These are phyloP conservation scores for Eupithecia inturbata DNA, from an alignment of 2,888 invertebrate species.

Conservation along the genomic window DNA sequence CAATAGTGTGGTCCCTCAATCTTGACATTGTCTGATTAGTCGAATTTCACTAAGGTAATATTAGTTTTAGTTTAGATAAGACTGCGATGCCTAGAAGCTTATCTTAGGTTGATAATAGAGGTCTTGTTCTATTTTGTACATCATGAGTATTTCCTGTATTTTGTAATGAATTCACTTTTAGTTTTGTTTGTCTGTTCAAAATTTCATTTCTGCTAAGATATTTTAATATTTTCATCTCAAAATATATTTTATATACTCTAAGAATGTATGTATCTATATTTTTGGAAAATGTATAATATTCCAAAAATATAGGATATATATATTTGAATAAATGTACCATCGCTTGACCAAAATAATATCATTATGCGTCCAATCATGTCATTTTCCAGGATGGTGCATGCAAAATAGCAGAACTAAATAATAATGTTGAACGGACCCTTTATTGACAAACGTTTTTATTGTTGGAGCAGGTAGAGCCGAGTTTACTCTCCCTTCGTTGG, in stretches of 20 bases:
- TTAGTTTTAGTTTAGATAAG: slow-evolving; percentile 61
- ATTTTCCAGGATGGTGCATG: slow-evolving; percentile 4
- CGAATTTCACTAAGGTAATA: slow-evolving; percentile 60
- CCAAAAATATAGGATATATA: not conserved
- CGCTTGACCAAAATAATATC: not conserved
- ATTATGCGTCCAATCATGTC: not conserved
- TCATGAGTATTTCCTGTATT: slow-evolving; percentile 10
- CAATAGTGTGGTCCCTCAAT: slow-evolving; percentile 73
- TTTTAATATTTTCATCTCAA: not conserved
- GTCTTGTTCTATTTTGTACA: slow-evolving; percentile 41
- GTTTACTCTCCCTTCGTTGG: slow-evolving; percentile 64
- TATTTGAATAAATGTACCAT: not conserved
- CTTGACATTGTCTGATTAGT: slow-evolving; percentile 66
- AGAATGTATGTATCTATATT: not conserved
- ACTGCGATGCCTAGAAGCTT: slow-evolving; percentile 65
- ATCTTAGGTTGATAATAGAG: slow-evolving; percentile 51
- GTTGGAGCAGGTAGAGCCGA: slow-evolving; percentile 76
- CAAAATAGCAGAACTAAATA: slow-evolving; percentile 32
- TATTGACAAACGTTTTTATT: slow-evolving; percentile 72
- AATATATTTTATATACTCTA: not conserved
- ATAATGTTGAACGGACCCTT: slow-evolving; percentile 55
- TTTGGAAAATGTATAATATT: no score
- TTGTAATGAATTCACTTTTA: not conserved
- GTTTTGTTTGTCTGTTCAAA: not conserved
- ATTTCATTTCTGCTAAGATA: not conserved